Percentiles rank a stretch among this genome's conserved stretches.
Conservation (phyloP, 2,888 invertebrate genomes). For the Leptothorax acervorum region DNA sequence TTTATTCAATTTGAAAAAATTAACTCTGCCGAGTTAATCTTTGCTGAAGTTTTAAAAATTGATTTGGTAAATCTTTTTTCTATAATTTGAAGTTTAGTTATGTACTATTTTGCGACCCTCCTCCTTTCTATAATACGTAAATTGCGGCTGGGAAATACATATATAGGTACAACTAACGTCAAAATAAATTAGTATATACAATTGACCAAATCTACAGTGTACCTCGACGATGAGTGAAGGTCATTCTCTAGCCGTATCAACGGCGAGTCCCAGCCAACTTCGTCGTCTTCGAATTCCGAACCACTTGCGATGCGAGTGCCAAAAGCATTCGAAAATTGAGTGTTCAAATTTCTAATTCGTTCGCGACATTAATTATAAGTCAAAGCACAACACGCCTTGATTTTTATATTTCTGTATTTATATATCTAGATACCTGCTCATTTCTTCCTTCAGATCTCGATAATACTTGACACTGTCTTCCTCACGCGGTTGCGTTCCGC, state of each 20-base stretch:
- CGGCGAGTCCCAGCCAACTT: conserved; percentile 88
- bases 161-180: not conserved
- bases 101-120: not conserved
- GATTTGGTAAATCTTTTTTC: not conserved
- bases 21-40: not conserved
- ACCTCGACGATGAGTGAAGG: conserved; percentile 84
- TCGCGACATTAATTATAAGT: not conserved
- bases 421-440: conserved; percentile 85
- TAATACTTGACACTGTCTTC: conserved; percentile 84
- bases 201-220: conserved; percentile 57
- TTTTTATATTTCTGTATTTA: conserved; percentile 59
- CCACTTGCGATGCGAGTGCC: conserved; percentile 85
- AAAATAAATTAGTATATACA: not conserved
- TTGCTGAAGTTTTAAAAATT: not conserved
- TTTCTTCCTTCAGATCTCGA: conserved; percentile 84
- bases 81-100: not conserved
- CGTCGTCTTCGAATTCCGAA: conserved; percentile 87
- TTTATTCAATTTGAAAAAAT: not conserved
- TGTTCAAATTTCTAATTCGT: conserved; percentile 77
- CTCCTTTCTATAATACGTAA: not conserved
- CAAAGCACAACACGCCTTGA: not conserved
- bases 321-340: conserved; percentile 83
- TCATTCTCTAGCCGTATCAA: conserved; percentile 85
- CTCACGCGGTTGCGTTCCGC: conserved; percentile 80
- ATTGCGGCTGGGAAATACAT: not conserved